Base-by-base conservation (phyloP, 2,888 invertebrate genomes). In the Folsomia candida region DNA sequence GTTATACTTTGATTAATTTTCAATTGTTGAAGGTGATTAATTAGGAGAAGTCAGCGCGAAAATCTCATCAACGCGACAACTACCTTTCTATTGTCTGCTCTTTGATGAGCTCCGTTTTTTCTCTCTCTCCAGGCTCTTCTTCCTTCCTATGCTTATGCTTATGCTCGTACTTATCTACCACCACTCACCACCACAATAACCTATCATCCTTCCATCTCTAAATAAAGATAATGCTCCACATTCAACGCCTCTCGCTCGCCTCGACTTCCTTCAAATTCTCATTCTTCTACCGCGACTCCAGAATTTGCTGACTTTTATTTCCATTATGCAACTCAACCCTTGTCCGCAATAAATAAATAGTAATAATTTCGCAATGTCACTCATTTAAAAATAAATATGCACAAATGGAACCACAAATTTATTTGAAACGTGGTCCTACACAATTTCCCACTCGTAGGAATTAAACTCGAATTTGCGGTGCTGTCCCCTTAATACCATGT, bases 1-100 rank as follows among this genome's bases (percentile, higher is more conserved):
- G 77, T 77, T 77, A 76, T 74, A 75, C 75, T 77, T 76, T 77
- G 77, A 77, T 77, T 75, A 77, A 77, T 77, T 76, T 77, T 77
- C 77, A 77, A 77, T 77, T 77, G 77, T 77, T 77, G 73, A 77
- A 75, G 74, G 75, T 77, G 75, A 77, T 77, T 77, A 77, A 76
- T 76, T 76, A 76, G 74, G 68, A 73, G 70, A 72, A 75, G 72
- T 77, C 77, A 75, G 75, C 77, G 74, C 76, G 72, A 74, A 76
- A 74, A 73, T 77, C 76, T 73, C 75, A 75, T 75, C 73, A 75
- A 70, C 62, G 75, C 70, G 75, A 75, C 76, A 75, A 74, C 73
- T 69, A 72, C 71, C 68, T 69, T 68, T 59, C 73, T 73, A 75
- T 75, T 75, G 73, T 76, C 73, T 76, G 72, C 71, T 65, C 73